Evolutionary conservation across 2,797 vertebrate genomes (phyloP).

Genomic region (Mionectes olivaceus): DNA sequence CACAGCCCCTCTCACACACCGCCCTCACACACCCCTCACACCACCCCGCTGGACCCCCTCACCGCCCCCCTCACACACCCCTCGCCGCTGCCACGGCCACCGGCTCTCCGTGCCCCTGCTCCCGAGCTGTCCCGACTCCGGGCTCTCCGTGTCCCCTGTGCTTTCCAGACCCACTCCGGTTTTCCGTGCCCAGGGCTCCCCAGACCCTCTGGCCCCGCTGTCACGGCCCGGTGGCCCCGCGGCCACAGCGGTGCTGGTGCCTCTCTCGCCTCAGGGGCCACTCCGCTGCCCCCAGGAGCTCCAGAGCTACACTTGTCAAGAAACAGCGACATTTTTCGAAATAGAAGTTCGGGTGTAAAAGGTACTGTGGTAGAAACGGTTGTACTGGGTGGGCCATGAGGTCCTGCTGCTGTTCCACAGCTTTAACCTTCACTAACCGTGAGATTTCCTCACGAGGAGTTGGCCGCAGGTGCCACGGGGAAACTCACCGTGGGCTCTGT

Average conservation of each 20-base stretch:
- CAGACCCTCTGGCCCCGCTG: not conserved
- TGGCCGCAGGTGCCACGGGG: not conserved
- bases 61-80: no score
- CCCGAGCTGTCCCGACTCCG: not conserved
- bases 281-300: not conserved
- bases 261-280: no score
- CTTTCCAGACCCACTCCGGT: no score
- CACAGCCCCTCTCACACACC: no score
- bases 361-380: not conserved
- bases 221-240: not conserved
- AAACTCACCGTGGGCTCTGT: not conserved
- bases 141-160: not conserved
- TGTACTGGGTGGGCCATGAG: not conserved
- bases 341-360: not conserved
- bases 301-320: not conserved
- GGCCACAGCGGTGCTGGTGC: not conserved
- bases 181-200: no score
- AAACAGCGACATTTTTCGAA: not conserved
- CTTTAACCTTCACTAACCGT: not conserved
- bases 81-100: no score
- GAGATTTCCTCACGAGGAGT: not conserved
- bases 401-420: not conserved
- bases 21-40: no score
- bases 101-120: not conserved
- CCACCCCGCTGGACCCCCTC: no score